Conservation (phyloP, 1,140 invertebrate genomes). For the Metopolophium dirhodum region DNA sequence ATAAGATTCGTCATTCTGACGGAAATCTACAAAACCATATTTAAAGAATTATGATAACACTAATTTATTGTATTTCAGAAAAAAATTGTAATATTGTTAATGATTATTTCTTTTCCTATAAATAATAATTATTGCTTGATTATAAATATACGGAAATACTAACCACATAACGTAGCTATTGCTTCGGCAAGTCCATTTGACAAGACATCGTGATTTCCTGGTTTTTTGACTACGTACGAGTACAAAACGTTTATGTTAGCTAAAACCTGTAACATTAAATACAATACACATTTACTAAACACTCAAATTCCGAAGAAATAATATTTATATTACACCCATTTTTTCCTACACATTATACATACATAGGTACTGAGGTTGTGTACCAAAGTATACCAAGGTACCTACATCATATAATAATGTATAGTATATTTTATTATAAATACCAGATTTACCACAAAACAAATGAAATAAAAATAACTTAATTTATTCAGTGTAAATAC, state of each 20-base stretch:
- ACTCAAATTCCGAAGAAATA: background rate
- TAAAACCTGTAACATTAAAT: conserved; percentile 6
- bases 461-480: too few relatives aligned
- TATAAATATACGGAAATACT: background rate
- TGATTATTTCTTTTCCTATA: background rate
- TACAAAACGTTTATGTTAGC: background rate
- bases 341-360: background rate
- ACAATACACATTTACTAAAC: background rate
- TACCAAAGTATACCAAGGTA: too few relatives aligned
- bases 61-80: background rate
- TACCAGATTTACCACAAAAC: background rate
- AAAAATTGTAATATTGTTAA: background rate
- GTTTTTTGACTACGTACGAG: background rate
- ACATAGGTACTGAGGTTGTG: too few relatives aligned
- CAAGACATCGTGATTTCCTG: background rate
- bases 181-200: background rate
- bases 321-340: background rate
- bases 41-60: background rate
- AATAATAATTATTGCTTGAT: background rate
- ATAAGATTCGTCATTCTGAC: background rate
- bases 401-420: background rate
- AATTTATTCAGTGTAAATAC: too few relatives aligned
- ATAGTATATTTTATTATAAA: background rate
- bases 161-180: background rate
- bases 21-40: background rate